These are phyloP conservation scores for Deilephila porcellus DNA, from an alignment of 2,888 invertebrate genomes.

Conservation along the genomic window DNA sequence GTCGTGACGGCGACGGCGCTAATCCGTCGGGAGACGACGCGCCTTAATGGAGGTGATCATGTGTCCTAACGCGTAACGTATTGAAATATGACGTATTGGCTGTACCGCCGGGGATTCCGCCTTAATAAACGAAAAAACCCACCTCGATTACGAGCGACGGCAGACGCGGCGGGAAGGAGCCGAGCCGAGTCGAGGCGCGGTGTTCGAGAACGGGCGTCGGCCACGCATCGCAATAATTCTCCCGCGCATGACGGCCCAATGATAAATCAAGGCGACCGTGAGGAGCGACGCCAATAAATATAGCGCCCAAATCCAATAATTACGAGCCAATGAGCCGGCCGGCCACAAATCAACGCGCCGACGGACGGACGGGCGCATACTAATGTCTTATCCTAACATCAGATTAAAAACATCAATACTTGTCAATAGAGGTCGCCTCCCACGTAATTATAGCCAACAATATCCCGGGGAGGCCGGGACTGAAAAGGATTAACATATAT, in stretches of 20 bases:
- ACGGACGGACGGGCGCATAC: constrained; percentile 77
- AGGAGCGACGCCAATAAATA: constrained; percentile 82
- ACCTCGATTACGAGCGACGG: constrained; percentile 56
- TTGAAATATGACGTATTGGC: constrained; percentile 81
- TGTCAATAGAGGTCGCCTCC: constrained; percentile 83
- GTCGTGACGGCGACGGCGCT: constrained; percentile 61
- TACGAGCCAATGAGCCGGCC: constrained; percentile 79
- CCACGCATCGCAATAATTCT: constrained; percentile 71
- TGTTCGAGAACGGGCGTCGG: constrained; percentile 47
- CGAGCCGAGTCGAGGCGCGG: neutral
- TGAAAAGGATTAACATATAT: constrained; percentile 82
- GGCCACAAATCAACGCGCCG: constrained; percentile 78
- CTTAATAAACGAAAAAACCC: constrained; percentile 68
- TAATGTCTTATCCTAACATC: constrained; percentile 84
- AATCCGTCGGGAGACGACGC: constrained; percentile 80
- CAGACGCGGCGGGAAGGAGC: constrained; percentile 28
- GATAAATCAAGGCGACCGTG: constrained; percentile 78
- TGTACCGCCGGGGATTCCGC: constrained; percentile 71
- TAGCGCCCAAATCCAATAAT: constrained; percentile 83
- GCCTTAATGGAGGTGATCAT: constrained; percentile 81
- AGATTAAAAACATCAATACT: constrained; percentile 85
- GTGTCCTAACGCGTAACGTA: constrained; percentile 79
- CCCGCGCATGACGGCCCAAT: constrained; percentile 68
- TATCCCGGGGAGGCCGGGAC: constrained; percentile 78
- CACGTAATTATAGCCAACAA: constrained; percentile 83